Base-by-base conservation (phyloP, 1,140 invertebrate species). In the Micrasema minimum region DNA sequence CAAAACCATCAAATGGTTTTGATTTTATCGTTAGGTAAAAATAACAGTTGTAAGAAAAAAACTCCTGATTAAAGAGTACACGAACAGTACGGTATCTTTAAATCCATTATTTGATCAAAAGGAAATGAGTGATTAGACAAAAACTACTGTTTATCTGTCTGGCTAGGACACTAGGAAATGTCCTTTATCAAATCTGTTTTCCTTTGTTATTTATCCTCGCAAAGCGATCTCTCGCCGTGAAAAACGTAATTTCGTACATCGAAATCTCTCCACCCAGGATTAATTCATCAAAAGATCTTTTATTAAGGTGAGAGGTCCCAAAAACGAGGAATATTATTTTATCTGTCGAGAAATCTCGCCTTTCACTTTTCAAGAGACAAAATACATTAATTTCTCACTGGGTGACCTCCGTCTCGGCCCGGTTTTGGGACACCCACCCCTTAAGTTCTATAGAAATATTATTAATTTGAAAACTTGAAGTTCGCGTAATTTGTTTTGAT, bases 311-410 rank as follows among this genome's bases (percentile, higher is more conserved):
- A 46, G 43, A 46, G 16, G 43, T 5, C 43, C 43, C 43, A 5
- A n/a, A n/a, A 16, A 46, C 16, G 43, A 16, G 43, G 5, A 16
- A 46, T 46, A 46, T 46, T n/a, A n/a, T n/a, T n/a, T 46, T 46
- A 46, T 46, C 43, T 46, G 43, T 46, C 43, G n/a, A 16, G 43
- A 46, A 46, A 46, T 46, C 43, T 46, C 43, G 43, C 11, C 43
- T 46, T 46, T 46, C 43, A 46, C 43, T 46, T 46, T 46, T 46
- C 43, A 46, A 14, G 16, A 46, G 43, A 46, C 43, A 46, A 16
- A 46, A 46, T 46, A 46, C 43, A 46, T 46, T 46, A 46, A 46
- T 46, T 46, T 46, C 43, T 46, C 43, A 46, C 43, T n/a, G 14
- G n/a, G 43, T 14, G 43, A 46, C 43, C 43, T 3, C 43, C 16